A percentile compares a stretch with the other conserved stretches of the same genome.
Conservation (phyloP, 2,888 invertebrate species). For the Hydriomena furcata region DNA sequence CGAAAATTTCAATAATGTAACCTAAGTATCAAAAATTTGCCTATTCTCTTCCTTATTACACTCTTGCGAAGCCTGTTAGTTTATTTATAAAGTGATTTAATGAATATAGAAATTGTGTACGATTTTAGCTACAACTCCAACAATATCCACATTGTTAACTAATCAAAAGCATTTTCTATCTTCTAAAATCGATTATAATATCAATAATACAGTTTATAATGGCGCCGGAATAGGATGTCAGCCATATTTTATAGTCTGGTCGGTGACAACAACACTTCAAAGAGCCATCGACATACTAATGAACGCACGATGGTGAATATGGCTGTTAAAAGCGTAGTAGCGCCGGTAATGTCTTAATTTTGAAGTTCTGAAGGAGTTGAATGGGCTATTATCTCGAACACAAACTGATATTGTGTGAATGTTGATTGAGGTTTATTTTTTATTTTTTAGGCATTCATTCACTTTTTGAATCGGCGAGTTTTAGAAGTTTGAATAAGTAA, state of each 20-base stretch:
- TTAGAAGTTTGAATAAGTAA: too few species aligned
- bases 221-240: constrained; percentile 19
- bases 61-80: too few species aligned
- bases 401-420: neutral
- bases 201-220: constrained; percentile 3
- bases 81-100: too few species aligned
- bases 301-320: constrained; percentile 3
- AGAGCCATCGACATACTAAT: constrained; percentile 14
- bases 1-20: too few species aligned
- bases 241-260: constrained; percentile 5
- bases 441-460: neutral
- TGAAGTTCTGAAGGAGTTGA: constrained; percentile 39
- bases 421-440: neutral
- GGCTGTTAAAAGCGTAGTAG: constrained; percentile 1
- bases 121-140: too few species aligned
- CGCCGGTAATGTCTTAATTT: constrained; percentile 54
- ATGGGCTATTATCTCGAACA: constrained; percentile 36
- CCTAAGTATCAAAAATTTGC: too few species aligned
- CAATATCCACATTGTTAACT: too few species aligned
- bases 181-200: constrained; percentile 13
- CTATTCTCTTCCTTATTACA: too few species aligned
- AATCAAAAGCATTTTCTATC: too few species aligned
- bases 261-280: constrained; percentile 9
- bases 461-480: too few species aligned
- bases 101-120: too few species aligned